Conservation (phyloP, 2,888 invertebrate species). For the Diloba caeruleocephala region DNA sequence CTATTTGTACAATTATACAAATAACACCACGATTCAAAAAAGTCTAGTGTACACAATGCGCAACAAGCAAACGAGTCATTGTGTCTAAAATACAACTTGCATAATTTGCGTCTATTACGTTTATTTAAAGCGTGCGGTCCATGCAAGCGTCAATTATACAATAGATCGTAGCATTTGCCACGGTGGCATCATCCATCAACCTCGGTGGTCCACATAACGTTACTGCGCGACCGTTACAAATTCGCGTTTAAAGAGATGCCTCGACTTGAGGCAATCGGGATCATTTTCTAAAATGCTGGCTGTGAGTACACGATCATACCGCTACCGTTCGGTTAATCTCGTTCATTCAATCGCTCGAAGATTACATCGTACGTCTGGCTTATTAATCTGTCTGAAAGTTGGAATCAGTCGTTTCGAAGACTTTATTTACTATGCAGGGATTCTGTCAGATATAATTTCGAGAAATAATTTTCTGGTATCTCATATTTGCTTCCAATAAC, state of each 20-base stretch:
- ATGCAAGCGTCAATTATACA: slow-evolving; percentile 61
- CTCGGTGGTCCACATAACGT: slow-evolving; percentile 73
- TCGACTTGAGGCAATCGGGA: slow-evolving; percentile 47
- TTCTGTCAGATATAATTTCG: slow-evolving; percentile 34
- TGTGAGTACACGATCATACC: slow-evolving; percentile 51
- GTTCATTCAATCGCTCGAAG: slow-evolving; percentile 53
- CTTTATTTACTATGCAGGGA: slow-evolving; percentile 36
- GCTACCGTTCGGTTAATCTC: slow-evolving; percentile 59
- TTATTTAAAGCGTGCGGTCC: slow-evolving; percentile 49
- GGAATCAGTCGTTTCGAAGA: slow-evolving; percentile 37
- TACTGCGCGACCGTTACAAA: slow-evolving; percentile 70
- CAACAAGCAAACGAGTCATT: slow-evolving; percentile 28
- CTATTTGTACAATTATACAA: neutral
- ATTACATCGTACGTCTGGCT: slow-evolving; percentile 51
- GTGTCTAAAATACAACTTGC: slow-evolving; percentile 39
- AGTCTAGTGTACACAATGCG: slow-evolving; percentile 24
- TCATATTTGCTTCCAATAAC: slow-evolving; percentile 20
- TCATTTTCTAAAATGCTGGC: slow-evolving; percentile 68
- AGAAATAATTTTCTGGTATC: slow-evolving; percentile 24
- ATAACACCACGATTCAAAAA: slow-evolving; percentile 11
- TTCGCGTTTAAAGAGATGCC: slow-evolving; percentile 70
- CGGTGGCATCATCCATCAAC: slow-evolving; percentile 65
- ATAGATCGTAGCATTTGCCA: slow-evolving; percentile 66
- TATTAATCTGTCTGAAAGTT: slow-evolving; percentile 48
- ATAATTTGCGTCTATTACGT: slow-evolving; percentile 40